A percentile compares a stretch with the other conserved stretches of the same genome.
These are phyloP conservation scores for Pinctada fucata DNA, from an alignment of 2,888 invertebrate genomes.

Conservation along the genomic window DNA sequence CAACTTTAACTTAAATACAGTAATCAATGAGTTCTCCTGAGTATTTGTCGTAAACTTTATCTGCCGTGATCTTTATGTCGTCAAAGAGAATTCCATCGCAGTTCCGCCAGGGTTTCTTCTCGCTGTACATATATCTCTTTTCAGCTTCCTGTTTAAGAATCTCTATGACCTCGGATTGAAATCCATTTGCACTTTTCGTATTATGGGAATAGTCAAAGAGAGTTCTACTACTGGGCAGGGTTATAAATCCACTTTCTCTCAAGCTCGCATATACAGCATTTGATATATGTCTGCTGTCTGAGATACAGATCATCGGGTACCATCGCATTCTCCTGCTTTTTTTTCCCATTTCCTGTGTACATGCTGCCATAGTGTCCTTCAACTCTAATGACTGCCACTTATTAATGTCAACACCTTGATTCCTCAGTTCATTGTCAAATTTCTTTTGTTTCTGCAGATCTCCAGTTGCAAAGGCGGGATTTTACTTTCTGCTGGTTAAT, in stretches of 20 bases:
- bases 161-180: slow-evolving; percentile 30
- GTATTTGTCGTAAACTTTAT: slow-evolving; percentile 43
- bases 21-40: slow-evolving; percentile 48
- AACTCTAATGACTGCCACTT: neutral
- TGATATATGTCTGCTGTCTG: slow-evolving; percentile 10
- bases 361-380: slow-evolving; percentile 15
- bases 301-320: slow-evolving; percentile 38
- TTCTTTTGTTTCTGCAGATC: neutral
- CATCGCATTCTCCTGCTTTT: slow-evolving; percentile 32
- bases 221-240: slow-evolving; percentile 39
- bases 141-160: slow-evolving; percentile 33
- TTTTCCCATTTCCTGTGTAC: neutral
- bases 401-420: neutral
- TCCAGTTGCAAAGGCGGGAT: slow-evolving; percentile 1
- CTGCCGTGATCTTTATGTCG: slow-evolving; percentile 46
- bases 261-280: slow-evolving; percentile 26
- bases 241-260: slow-evolving; percentile 36
- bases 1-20: slow-evolving; percentile 38
- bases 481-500: neutral
- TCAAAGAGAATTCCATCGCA: slow-evolving; percentile 48
- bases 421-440: neutral
- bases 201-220: slow-evolving; percentile 45
- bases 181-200: slow-evolving; percentile 26
- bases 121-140: neutral
- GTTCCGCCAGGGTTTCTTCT: slow-evolving; percentile 8